A percentile compares a stretch with the other conserved stretches of the same genome.
Evolutionary conservation across 2,113 vertebrate genomes (phyloP).

Genomic region (Murina feae): DNA sequence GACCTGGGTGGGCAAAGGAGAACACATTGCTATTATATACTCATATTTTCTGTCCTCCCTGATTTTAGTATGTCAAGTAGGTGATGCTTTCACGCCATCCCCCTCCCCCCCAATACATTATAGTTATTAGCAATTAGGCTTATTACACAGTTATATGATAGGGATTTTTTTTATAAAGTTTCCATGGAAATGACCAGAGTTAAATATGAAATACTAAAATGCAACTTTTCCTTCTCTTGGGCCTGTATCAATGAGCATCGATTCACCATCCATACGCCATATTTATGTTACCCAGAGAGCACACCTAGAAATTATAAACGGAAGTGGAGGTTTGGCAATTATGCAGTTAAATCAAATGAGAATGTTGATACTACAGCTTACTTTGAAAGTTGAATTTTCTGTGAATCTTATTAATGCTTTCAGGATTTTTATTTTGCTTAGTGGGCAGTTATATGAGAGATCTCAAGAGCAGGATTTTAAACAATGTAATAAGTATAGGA

Average conservation of each 20-base stretch:
- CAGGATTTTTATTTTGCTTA: neutral
- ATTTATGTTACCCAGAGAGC: neutral
- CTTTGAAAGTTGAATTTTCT: neutral
- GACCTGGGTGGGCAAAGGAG: neutral
- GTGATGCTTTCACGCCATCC: neutral
- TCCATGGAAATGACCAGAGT: neutral
- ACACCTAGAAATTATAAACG: neutral
- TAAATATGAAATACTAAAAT: neutral
- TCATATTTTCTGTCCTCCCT: neutral
- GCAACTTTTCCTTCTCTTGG: neutral
- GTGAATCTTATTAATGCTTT: neutral
- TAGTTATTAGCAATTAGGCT: neutral
- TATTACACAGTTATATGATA: neutral
- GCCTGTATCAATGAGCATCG: neutral
- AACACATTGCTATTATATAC: neutral
- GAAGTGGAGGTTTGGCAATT: neutral
- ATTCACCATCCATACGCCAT: neutral
- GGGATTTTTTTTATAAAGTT: slow-evolving; percentile 28
- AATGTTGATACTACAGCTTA: neutral
- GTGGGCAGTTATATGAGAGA: neutral
- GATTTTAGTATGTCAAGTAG: neutral
- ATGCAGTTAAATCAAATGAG: neutral
- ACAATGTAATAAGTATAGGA: no score
- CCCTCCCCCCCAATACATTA: neutral
- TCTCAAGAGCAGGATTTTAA: neutral